Evolutionary conservation across 2,797 vertebrate species (phyloP).

Genomic region (Forpus xanthops): DNA sequence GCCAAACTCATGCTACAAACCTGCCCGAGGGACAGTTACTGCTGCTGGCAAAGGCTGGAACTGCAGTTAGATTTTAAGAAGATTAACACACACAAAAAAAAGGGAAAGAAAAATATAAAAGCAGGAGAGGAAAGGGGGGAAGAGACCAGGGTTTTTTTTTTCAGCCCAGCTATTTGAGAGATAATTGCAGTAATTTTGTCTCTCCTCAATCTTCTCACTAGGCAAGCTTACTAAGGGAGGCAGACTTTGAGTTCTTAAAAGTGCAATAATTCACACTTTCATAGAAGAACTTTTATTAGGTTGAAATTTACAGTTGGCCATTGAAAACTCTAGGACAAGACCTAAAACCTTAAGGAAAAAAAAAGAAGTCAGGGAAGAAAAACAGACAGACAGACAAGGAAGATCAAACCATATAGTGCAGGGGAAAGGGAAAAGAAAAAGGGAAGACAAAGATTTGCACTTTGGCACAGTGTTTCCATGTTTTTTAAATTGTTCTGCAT

Average conservation of each 20-base stretch:
- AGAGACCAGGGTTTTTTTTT: background rate
- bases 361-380: background rate
- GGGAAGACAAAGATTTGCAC: background rate
- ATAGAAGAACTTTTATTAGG: background rate
- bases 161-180: background rate
- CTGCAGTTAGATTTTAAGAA: background rate
- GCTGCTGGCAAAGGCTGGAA: slow-evolving; percentile 10
- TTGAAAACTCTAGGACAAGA: background rate
- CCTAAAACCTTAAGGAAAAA: background rate
- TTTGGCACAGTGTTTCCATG: background rate
- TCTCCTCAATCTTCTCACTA: slow-evolving; percentile 15
- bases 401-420: background rate
- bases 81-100: fast-evolving
- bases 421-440: background rate
- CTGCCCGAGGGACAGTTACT: background rate
- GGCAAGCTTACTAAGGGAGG: background rate
- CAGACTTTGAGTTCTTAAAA: background rate
- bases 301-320: slow-evolving; percentile 30
- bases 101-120: background rate
- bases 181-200: slow-evolving; percentile 42
- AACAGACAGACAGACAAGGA: background rate
- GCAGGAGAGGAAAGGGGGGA: background rate
- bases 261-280: background rate
- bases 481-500: slow-evolving; percentile 34
- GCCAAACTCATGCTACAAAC: background rate